A percentile compares a stretch with the other conserved stretches of the same genome.
phyloP scores from a whole-genome alignment of 2,113 vertebrate species.

The Eptesicus fuscus region DNA sequence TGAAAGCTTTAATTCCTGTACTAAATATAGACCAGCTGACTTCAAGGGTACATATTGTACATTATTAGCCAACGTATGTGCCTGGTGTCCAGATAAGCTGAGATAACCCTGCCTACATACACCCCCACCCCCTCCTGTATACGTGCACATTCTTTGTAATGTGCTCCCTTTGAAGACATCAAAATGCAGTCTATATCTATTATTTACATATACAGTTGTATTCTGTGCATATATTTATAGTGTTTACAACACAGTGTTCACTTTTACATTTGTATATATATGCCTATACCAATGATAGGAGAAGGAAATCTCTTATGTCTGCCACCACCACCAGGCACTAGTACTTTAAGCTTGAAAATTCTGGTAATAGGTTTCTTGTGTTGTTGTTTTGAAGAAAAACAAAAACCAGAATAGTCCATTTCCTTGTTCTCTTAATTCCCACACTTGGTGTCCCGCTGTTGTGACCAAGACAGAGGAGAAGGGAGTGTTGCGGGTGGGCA shows the following conservation, averaged over 20 bases:
- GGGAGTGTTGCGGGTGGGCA: not conserved
- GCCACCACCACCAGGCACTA: not conserved
- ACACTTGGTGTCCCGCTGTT: not conserved
- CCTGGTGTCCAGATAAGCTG: not conserved
- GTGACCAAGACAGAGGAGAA: too few relatives aligned
- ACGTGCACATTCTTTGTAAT: not conserved
- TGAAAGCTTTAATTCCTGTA: not conserved
- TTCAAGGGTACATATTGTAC: not conserved
- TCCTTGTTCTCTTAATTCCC: not conserved
- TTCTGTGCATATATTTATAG: not conserved
- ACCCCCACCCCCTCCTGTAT: not conserved
- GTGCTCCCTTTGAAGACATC: not conserved
- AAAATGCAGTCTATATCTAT: not conserved
- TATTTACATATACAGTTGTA: not conserved
- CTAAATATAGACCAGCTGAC: conserved; percentile 40
- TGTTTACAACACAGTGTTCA: not conserved
- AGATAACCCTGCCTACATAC: not conserved
- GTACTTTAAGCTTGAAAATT: not conserved
- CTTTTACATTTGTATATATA: not conserved
- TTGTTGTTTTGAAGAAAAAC: not conserved
- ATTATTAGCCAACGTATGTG: not conserved
- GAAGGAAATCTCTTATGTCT: not conserved
- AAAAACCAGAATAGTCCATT: not conserved
- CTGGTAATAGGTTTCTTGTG: not conserved
- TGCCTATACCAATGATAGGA: not conserved